These are phyloP conservation scores for Himalopsyche kuldschensis DNA, from an alignment of 2,888 invertebrate genomes.

Conservation along the genomic window DNA sequence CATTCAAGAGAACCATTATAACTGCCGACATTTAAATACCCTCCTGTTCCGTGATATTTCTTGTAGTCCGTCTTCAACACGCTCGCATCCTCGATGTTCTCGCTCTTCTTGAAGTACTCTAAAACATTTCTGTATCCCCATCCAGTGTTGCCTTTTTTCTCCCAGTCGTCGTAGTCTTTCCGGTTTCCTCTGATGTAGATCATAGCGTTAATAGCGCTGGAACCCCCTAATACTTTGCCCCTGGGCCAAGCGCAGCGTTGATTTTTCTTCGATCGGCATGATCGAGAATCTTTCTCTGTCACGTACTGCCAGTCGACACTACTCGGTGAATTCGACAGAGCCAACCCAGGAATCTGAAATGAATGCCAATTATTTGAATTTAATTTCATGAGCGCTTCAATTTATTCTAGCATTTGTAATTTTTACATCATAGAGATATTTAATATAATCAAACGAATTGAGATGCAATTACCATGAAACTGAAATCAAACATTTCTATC, in stretches of 20 bases:
- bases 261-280: slow-evolving; percentile 41
- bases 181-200: slow-evolving; percentile 53
- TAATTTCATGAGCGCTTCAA: no score
- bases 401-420: no score
- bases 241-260: slow-evolving; percentile 48
- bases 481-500: neutral
- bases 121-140: slow-evolving; percentile 51
- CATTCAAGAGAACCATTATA: slow-evolving; percentile 40
- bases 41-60: slow-evolving; percentile 49
- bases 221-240: slow-evolving; percentile 56
- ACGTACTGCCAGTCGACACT: slow-evolving; percentile 50
- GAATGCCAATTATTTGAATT: neutral
- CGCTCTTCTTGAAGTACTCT: slow-evolving; percentile 50
- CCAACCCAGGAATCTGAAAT: slow-evolving; percentile 43
- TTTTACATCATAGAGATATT: no score
- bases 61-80: slow-evolving; percentile 40
- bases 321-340: slow-evolving; percentile 44
- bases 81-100: slow-evolving; percentile 41
- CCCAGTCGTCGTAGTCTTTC: slow-evolving; percentile 57
- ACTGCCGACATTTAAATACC: slow-evolving; percentile 49
- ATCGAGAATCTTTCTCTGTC: slow-evolving; percentile 42
- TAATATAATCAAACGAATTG: no score
- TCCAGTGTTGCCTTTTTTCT: slow-evolving; percentile 50
- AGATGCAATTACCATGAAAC: no score
- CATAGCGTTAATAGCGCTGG: slow-evolving; percentile 55